phyloP scores from a whole-genome alignment of 2,797 vertebrate genomes.

The Eulemur rubriventer region DNA sequence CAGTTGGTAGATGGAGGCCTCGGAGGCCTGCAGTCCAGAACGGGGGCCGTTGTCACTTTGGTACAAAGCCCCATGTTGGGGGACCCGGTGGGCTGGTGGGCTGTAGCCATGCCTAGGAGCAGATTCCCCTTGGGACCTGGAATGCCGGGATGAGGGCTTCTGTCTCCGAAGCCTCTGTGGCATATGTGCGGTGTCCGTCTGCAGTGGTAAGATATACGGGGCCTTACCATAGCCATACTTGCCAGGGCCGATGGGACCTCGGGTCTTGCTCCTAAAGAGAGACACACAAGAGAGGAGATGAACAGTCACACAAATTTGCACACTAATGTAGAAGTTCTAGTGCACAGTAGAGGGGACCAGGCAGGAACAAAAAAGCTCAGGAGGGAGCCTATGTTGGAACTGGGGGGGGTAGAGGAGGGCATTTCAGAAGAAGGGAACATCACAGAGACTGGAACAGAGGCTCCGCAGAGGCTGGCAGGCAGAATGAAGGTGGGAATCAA shows the following conservation, averaged over 20 bases:
- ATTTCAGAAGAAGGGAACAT: background rate
- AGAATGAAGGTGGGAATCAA: background rate
- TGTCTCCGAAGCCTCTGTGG: slow-evolving; percentile 84
- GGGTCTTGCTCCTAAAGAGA: slow-evolving; percentile 86
- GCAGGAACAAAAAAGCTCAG: background rate
- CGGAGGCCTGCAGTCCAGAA: slow-evolving; percentile 78
- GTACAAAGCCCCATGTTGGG: slow-evolving; percentile 78
- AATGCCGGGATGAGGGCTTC: slow-evolving; percentile 82
- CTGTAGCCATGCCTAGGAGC: slow-evolving; percentile 57
- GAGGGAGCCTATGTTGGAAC: background rate
- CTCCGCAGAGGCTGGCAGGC: background rate
- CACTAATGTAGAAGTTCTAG: background rate
- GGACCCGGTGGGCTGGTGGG: slow-evolving; percentile 54
- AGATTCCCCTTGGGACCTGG: slow-evolving; percentile 53
- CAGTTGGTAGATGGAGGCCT: slow-evolving; percentile 88
- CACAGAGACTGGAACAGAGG: background rate
- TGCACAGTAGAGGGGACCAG: background rate
- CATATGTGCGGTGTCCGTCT: slow-evolving; percentile 86
- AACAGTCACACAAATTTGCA: background rate
- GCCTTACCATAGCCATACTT: slow-evolving; percentile 94
- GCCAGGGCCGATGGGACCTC: slow-evolving; percentile 89
- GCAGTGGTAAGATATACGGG: slow-evolving; percentile 89
- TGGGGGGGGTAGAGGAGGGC: background rate
- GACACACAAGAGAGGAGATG: slow-evolving; percentile 57
- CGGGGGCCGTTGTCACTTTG: slow-evolving; percentile 68